Conservation (phyloP, 2,113 vertebrate genomes). For the Tautogolabrus adspersus region DNA sequence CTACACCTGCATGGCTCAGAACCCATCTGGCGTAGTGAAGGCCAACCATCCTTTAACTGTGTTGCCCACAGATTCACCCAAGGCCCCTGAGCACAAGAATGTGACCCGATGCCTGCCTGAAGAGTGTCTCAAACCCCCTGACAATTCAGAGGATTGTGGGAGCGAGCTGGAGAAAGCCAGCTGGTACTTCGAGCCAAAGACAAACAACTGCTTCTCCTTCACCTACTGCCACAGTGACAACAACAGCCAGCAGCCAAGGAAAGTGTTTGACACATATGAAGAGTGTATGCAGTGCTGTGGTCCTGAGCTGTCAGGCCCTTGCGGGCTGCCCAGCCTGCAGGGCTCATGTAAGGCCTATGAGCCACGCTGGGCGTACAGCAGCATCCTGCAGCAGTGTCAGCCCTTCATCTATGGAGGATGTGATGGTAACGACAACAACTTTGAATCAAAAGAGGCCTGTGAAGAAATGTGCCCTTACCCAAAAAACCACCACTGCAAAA, state of each 20-base stretch:
- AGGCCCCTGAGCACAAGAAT: slow-evolving; percentile 78
- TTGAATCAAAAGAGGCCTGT: slow-evolving; percentile 92
- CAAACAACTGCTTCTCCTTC: slow-evolving; percentile 94
- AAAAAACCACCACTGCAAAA: slow-evolving; percentile 88
- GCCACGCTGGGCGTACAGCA: slow-evolving; percentile 94
- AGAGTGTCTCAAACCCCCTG: slow-evolving; percentile 89
- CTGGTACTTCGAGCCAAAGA: slow-evolving; percentile 93
- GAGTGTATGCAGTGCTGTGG: slow-evolving; percentile 92
- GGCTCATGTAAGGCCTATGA: slow-evolving; percentile 94
- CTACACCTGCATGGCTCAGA: slow-evolving; percentile 92
- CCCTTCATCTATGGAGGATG: slow-evolving; percentile 96
- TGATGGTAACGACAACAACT: slow-evolving; percentile 96
- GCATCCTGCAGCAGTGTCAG: slow-evolving; percentile 88
- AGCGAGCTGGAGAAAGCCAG: slow-evolving; percentile 85
- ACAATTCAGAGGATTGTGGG: slow-evolving; percentile 88
- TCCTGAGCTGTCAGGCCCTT: slow-evolving; percentile 87
- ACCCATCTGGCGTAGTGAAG: slow-evolving; percentile 85
- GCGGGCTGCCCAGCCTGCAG: slow-evolving; percentile 90
- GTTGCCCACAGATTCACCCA: slow-evolving; percentile 75
- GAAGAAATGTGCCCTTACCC: slow-evolving; percentile 95
- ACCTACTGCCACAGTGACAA: slow-evolving; percentile 86
- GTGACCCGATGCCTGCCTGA: slow-evolving; percentile 84
- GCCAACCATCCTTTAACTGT: slow-evolving; percentile 90
- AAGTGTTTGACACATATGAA: slow-evolving; percentile 90
- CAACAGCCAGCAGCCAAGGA: slow-evolving; percentile 63